Conservation (phyloP, 2,797 vertebrate genomes). For the Notolabrus celidotus region DNA sequence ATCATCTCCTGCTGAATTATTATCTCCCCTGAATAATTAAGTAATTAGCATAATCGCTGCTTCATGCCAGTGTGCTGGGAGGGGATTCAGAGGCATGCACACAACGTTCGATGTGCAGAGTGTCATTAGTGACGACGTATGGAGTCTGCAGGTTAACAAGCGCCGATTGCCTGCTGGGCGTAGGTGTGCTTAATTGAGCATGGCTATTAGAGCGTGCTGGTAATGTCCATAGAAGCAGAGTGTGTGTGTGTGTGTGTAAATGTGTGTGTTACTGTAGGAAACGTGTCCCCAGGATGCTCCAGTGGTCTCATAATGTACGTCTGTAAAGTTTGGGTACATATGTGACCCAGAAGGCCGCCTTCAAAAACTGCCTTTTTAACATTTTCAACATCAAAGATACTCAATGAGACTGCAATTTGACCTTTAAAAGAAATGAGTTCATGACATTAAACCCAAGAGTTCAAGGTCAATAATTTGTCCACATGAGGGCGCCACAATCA, state of each 20-base stretch:
- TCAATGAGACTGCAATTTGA: no score
- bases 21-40: slow-evolving; percentile 77
- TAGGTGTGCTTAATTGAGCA: slow-evolving; percentile 84
- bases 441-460: no score
- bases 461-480: no score
- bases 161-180: slow-evolving; percentile 73
- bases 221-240: slow-evolving; percentile 22
- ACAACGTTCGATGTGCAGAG: slow-evolving; percentile 40
- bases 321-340: no score
- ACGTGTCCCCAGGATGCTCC: slow-evolving; percentile 18
- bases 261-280: slow-evolving; percentile 14
- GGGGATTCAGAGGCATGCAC: slow-evolving; percentile 48
- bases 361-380: no score
- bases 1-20: slow-evolving; percentile 67
- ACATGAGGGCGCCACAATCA: no score
- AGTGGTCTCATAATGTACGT: no score
- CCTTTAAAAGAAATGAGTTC: no score
- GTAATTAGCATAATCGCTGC: slow-evolving; percentile 75
- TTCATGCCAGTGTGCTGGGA: slow-evolving; percentile 48
- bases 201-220: slow-evolving; percentile 67
- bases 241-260: slow-evolving; percentile 22
- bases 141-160: slow-evolving; percentile 79
- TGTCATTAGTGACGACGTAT: slow-evolving; percentile 72
- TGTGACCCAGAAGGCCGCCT: no score
- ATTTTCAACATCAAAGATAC: no score